Evolutionary conservation across 2,113 vertebrate species (phyloP).

Genomic region (Tinamus guttatus): DNA sequence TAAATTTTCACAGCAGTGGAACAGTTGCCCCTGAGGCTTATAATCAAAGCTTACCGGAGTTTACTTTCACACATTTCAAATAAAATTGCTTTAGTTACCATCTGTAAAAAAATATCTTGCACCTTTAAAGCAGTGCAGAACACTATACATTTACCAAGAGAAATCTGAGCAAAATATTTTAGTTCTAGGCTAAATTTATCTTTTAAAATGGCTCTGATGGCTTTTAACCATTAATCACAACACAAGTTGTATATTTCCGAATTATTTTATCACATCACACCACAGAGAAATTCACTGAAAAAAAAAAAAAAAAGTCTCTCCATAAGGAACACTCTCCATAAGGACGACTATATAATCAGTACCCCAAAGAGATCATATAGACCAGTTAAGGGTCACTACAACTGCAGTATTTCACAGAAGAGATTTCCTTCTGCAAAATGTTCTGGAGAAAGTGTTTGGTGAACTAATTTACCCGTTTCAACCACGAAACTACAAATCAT

Average conservation of each 20-base stretch:
- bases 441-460: background rate
- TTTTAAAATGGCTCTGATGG: background rate
- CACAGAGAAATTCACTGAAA: background rate
- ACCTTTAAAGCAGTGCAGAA: background rate
- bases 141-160: background rate
- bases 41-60: background rate
- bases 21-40: background rate
- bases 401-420: background rate
- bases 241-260: background rate
- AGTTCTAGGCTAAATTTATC: background rate
- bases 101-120: background rate
- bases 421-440: background rate
- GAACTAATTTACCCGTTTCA: background rate
- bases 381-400: background rate
- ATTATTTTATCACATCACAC: background rate
- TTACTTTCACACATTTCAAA: constrained; percentile 3
- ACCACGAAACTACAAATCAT: background rate
- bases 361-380: background rate
- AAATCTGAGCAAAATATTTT: background rate
- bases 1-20: background rate
- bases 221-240: background rate
- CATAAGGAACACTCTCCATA: too few relatives aligned
- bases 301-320: background rate
- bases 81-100: background rate
- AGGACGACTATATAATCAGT: background rate